Conservation (phyloP, 2,113 vertebrate genomes). For the Chionodraco myersi region DNA sequence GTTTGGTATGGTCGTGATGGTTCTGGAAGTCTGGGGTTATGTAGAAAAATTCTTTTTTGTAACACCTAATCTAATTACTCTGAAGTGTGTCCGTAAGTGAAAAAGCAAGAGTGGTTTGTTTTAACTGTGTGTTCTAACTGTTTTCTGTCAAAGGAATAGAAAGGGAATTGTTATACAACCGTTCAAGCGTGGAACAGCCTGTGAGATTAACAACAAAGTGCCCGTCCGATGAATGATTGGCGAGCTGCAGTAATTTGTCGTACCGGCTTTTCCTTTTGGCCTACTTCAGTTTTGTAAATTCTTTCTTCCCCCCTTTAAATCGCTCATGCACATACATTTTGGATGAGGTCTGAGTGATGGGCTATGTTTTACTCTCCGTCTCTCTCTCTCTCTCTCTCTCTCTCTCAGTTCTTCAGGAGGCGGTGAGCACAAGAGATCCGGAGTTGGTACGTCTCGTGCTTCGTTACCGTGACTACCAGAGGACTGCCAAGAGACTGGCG, state of each 20-base stretch:
- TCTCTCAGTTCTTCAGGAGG: constrained; percentile 93
- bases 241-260: constrained; percentile 41
- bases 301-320: constrained; percentile 54
- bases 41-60: neutral
- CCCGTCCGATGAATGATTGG: constrained; percentile 43
- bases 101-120: neutral
- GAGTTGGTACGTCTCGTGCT: constrained; percentile 94
- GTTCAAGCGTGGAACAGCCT: constrained; percentile 27
- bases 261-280: constrained; percentile 47
- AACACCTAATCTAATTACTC: constrained; percentile 1
- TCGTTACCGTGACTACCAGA: constrained; percentile 95
- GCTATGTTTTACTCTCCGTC: constrained; percentile 27
- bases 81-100: neutral
- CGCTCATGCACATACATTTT: constrained; percentile 66
- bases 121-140: neutral
- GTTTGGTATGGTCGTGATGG: neutral
- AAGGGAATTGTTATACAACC: constrained; percentile 7
- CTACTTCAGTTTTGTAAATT: constrained; percentile 55
- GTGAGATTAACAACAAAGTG: constrained; percentile 41
- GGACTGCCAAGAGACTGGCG: constrained; percentile 93
- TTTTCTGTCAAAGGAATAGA: neutral
- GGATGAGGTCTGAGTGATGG: constrained; percentile 64
- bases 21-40: neutral
- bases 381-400: constrained; percentile 20
- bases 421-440: constrained; percentile 93